phyloP scores from a whole-genome alignment of 2,113 vertebrate genomes.

The Puntigrus tetrazona region DNA sequence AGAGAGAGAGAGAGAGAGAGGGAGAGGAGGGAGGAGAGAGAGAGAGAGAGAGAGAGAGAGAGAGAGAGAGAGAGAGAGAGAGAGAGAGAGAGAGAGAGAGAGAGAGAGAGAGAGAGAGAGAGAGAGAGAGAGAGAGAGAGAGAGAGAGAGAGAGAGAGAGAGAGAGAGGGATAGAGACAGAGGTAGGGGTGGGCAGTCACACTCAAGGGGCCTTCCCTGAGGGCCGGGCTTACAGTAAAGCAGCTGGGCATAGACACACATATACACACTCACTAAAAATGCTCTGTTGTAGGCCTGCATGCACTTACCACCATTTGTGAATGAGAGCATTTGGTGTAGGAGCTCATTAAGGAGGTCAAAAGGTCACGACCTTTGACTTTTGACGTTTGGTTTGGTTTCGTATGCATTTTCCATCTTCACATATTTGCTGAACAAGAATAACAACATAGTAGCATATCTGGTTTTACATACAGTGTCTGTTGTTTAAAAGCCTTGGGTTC shows the following conservation, averaged over 20 bases:
- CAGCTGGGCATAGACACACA: constrained; percentile 42
- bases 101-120: constrained; percentile 71
- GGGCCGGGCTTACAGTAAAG: constrained; percentile 70
- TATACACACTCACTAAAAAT: constrained; percentile 20
- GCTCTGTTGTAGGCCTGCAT: constrained; percentile 37
- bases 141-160: constrained; percentile 72
- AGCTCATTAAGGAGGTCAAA: constrained; percentile 13
- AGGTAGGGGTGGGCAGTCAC: constrained; percentile 71
- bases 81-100: constrained; percentile 68
- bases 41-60: constrained; percentile 68
- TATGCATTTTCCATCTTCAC: not conserved
- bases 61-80: constrained; percentile 68
- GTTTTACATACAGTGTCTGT: not conserved
- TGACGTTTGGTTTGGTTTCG: not conserved
- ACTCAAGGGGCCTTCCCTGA: constrained; percentile 72
- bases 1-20: constrained; percentile 73
- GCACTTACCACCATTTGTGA: constrained; percentile 45
- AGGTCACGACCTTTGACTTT: constrained; percentile 13
- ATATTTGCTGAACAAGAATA: not conserved
- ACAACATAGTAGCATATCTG: not conserved
- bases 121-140: constrained; percentile 71
- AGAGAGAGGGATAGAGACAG: constrained; percentile 67
- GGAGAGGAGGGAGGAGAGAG: constrained; percentile 71
- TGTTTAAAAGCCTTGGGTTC: too few relatives aligned
- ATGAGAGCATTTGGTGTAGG: constrained; percentile 27